phyloP scores from a whole-genome alignment of 2,888 invertebrate species.

The Stegana nigrithorax region DNA sequence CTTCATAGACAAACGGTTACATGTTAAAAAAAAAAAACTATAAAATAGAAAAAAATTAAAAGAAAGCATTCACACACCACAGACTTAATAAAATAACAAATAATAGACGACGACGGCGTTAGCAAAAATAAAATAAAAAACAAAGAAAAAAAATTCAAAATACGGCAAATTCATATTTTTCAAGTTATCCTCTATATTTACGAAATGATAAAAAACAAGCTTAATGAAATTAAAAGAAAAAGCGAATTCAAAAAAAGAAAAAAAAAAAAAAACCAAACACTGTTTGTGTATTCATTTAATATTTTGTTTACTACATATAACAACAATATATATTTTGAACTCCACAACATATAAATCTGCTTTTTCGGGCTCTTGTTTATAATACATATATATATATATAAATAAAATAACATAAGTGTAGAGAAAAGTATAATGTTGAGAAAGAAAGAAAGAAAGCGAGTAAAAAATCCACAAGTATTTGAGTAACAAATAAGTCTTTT shows the following conservation, averaged over 20 bases:
- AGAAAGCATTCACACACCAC: too few species aligned
- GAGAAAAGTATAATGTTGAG: neutral
- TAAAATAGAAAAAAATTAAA: too few species aligned
- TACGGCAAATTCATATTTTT: conserved; percentile 20
- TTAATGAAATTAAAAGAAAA: neutral
- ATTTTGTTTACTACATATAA: conserved; percentile 22
- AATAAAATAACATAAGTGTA: conserved; percentile 27
- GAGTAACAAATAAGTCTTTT: conserved; percentile 16
- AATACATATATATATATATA: conserved; percentile 35
- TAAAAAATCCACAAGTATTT: conserved; percentile 11
- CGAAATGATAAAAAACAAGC: neutral
- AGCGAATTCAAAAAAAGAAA: conserved; percentile 42
- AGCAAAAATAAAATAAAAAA: neutral
- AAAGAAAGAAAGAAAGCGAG: neutral
- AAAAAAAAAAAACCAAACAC: conserved; percentile 29
- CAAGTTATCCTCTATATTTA: too few species aligned
- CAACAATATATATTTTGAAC: conserved; percentile 33
- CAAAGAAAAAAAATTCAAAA: conserved; percentile 18
- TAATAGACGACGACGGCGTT: neutral
- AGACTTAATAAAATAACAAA: too few species aligned
- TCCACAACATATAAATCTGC: conserved; percentile 14
- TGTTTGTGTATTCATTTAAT: conserved; percentile 2
- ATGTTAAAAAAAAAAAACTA: too few species aligned
- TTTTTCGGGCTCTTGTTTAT: conserved; percentile 28
- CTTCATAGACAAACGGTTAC: too few species aligned